Evolutionary conservation across 1,140 invertebrate species (phyloP), one percentile per base, ranked within the genome.

Genomic region (Limonius californicus): DNA sequence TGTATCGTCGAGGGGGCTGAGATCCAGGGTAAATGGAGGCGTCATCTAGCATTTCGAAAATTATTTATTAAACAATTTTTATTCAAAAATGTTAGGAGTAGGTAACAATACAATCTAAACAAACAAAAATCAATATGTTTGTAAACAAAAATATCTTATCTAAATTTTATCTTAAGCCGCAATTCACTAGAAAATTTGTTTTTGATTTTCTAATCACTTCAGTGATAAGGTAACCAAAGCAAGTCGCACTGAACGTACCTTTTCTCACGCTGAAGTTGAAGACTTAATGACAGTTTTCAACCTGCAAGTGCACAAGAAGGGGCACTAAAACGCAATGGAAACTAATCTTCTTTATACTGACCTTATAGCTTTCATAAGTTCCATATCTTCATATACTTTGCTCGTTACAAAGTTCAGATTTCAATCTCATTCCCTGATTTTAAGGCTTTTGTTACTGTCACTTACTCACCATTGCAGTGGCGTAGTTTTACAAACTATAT

Each of bases 351-450:
- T 23, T 3, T 1, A 55, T 11, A 39, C 2, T 39, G n/a, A 39
- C 35, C 54, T 16, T 55, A 30, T 30, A 30, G n/a, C 4, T 30
- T 23, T 42, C 20, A 19, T 19, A 35, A 42, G 3, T 16, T 57
- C 11, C 7, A 21, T 42, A 19, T 57, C 30, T 56, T 21, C 12
- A 14, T 43, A 57, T 57, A 57, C 56, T 57, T 57, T 57, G 56
- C 20, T 57, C 56, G 39, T 21, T 57, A 7, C 56, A 57, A 57
- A 57, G 56, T 57, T 57, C 56, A 57, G 15, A 42, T 57, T 39
- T 43, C 11, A 57, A 43, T 9, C 18, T 57, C 30, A 16, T 57
- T 57, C 18, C 30, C 20, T 55, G 27, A 35, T 55, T 35, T 55
- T 20, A 32, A 35, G 16, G 19, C 21, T 30, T 27, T 20, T 53